Conservation (phyloP, 2,797 vertebrate genomes). For the Sebastes matsubarae region DNA sequence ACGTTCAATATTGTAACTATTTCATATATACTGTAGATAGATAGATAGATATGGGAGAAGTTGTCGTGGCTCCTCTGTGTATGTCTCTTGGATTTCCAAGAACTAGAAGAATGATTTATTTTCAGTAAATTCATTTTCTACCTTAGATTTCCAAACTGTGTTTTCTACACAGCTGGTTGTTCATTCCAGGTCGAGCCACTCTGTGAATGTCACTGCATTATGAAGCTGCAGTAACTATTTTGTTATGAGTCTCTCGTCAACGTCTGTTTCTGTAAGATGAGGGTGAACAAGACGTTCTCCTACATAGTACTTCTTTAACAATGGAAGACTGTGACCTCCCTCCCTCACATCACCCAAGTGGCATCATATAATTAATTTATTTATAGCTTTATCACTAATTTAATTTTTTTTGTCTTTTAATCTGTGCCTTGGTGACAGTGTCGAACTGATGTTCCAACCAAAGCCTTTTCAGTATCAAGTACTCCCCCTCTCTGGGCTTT, state of each 20-base stretch:
- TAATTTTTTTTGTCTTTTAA: not conserved
- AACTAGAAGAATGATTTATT: not conserved
- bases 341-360: not conserved
- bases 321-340: not conserved
- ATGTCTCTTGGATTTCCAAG: not conserved
- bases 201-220: not conserved
- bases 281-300: not conserved
- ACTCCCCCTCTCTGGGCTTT: not conserved
- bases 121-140: not conserved
- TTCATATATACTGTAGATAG: too few relatives aligned
- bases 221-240: not conserved
- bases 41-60: not conserved
- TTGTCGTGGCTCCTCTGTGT: not conserved
- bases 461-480: not conserved
- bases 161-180: not conserved
- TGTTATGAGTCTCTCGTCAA: not conserved
- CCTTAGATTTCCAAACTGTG: not conserved
- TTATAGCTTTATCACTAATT: not conserved
- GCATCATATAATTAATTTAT: not conserved
- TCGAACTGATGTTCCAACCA: not conserved
- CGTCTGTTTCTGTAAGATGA: not conserved
- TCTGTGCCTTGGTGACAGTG: not conserved
- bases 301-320: not conserved
- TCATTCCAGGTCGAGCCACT: not conserved
- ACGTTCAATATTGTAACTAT: too few relatives aligned